phyloP scores from a whole-genome alignment of 2,113 vertebrate species.

The Bothrops jararaca region DNA sequence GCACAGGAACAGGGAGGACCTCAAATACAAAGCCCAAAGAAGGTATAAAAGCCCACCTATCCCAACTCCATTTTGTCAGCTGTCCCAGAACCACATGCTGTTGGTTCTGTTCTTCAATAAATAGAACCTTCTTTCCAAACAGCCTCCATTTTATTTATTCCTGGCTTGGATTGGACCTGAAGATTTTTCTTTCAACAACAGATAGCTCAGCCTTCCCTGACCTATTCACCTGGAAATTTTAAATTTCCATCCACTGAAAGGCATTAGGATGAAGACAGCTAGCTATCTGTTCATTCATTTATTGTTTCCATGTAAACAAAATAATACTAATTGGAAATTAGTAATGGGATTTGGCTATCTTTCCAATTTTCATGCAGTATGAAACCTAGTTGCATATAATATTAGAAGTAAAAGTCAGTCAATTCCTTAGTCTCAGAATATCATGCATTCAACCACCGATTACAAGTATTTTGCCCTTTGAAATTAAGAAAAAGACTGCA shows the following conservation, averaged over 20 bases:
- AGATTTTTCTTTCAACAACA: no score
- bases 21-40: no score
- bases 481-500: constrained; percentile 8
- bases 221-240: background rate
- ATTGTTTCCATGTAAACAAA: constrained; percentile 61
- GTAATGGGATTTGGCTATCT: constrained; percentile 51
- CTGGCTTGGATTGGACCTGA: no score
- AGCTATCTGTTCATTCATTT: constrained; percentile 29
- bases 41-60: no score
- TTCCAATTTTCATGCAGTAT: constrained; percentile 39
- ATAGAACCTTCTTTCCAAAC: no score
- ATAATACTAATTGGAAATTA: constrained; percentile 32
- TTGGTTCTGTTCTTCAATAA: no score
- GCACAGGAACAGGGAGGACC: no score
- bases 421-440: background rate
- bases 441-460: background rate
- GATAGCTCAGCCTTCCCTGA: background rate
- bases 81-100: no score
- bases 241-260: background rate
- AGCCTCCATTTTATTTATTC: no score
- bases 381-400: background rate
- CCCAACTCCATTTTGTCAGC: no score
- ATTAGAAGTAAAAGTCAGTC: background rate
- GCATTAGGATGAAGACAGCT: background rate
- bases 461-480: constrained; percentile 12